phyloP scores from a whole-genome alignment of 2,888 invertebrate species.

The Chesias legatella region DNA sequence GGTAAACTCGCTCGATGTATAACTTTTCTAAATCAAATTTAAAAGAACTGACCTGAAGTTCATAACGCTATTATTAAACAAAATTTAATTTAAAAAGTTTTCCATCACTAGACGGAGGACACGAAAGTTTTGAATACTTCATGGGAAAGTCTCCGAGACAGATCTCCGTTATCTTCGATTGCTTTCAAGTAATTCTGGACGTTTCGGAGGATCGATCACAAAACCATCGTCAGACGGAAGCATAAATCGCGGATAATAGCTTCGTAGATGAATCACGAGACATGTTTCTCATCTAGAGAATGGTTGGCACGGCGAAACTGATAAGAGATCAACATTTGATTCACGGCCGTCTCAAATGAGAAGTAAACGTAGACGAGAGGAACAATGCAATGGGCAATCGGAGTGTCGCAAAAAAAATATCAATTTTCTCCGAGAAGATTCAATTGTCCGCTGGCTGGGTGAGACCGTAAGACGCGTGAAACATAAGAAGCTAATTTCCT shows the following conservation, averaged over 20 bases:
- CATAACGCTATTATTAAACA: too few relatives aligned
- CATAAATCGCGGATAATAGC: conserved; percentile 2
- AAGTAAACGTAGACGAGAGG: conserved; percentile 33
- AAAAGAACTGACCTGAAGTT: too few relatives aligned
- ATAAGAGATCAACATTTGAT: conserved; percentile 30
- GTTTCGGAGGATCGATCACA: conserved; percentile 14
- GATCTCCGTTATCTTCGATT: conserved; percentile 16
- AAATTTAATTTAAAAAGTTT: too few relatives aligned
- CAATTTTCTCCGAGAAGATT: conserved; percentile 57
- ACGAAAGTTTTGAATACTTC: conserved; percentile 26
- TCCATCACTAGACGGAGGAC: conserved; percentile 11
- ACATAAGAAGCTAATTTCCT: conserved; percentile 71
- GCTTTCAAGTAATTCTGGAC: conserved; percentile 14
- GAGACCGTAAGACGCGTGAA: conserved; percentile 45
- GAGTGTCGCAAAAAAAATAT: conserved; percentile 60
- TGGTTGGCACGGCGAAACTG: not conserved
- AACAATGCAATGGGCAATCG: conserved; percentile 55
- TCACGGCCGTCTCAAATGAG: conserved; percentile 26
- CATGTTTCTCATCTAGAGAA: not conserved
- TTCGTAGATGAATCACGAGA: conserved; percentile 1
- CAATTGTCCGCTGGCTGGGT: conserved; percentile 52
- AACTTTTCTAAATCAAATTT: not conserved
- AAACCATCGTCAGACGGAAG: conserved; percentile 10
- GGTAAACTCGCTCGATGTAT: conserved; percentile 10
- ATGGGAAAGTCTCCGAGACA: conserved; percentile 19